Base-by-base conservation (phyloP, 2,797 vertebrate species). In the Lacerta bilineata region DNA sequence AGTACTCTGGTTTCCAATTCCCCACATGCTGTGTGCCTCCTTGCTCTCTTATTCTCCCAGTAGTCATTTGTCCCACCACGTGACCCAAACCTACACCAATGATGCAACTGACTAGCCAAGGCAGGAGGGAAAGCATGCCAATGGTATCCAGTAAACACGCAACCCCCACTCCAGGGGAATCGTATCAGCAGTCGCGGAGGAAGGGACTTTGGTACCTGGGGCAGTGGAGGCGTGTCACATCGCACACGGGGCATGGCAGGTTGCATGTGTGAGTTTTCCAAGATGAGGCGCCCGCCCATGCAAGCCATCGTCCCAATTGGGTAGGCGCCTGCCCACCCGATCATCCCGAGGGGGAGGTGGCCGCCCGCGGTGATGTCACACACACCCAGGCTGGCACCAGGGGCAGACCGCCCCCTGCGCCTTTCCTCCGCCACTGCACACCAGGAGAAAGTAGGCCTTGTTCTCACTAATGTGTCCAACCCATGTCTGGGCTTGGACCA, bases 331-430 rank as follows among this genome's bases (percentile, higher is more conserved):
- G 13, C 50, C 11, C 11, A 0, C 46, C 10, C 0, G 11, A 13
- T 3, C 3, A 1, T 50, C 3, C 46, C 3, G 3, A 50, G 46
- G 46, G 46, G 11, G 46, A 50, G 46, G 11, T 0, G 46, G 11
- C 11, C 10, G 1, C 11, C 3, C 3, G 1, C 10, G 11, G 10
- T 0, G 3, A 50, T 50, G 46, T 50, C 46, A 3, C 46, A 0
- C 46, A 9, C 1, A 33, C 1, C 41, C 11, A 50, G 46, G 10
- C 3, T 50, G 46, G 46, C 1, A 50, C 46, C 46, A 1, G 3
- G 39, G 39, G 39, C 39, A 41, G 5, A 41, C 4, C 4, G 39
- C 39, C 41, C 6, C 5, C 41, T 1, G 3, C 50, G 11, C 50
- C 50, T 13, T 55, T 55, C 50, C 50, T 55, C 3, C 11, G 0